A percentile compares a stretch with the other conserved stretches of the same genome.
phyloP scores from a whole-genome alignment of 35 echinoderm and acorn worm genomes.

The Lytechinus pictus region DNA sequence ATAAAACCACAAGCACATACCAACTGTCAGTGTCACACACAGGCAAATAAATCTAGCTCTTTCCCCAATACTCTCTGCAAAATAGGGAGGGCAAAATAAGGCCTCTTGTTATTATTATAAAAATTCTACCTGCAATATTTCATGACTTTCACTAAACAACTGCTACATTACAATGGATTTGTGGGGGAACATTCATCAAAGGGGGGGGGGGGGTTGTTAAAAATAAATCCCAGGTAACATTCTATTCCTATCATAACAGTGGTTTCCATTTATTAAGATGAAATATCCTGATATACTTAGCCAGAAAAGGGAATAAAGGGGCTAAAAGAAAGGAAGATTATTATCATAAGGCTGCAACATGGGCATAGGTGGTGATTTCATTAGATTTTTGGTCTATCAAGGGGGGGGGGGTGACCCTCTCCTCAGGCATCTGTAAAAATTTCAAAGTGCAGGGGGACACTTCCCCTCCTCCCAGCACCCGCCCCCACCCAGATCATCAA shows the following conservation, averaged over 20 bases:
- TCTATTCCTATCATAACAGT: background rate
- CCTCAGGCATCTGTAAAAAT: too few relatives aligned
- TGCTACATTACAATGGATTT: background rate
- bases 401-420: too few relatives aligned
- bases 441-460: too few relatives aligned
- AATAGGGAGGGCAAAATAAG: background rate
- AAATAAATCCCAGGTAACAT: background rate
- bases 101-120: background rate
- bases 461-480: too few relatives aligned
- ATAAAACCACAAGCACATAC: conserved; percentile 13
- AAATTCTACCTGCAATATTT: background rate
- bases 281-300: background rate
- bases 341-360: background rate
- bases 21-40: background rate
- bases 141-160: background rate
- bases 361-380: too few relatives aligned
- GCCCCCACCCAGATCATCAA: too few relatives aligned
- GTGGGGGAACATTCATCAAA: background rate
- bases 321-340: background rate
- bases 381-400: too few relatives aligned
- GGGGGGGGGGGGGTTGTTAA: background rate
- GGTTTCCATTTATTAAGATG: background rate
- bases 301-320: background rate
- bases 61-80: background rate
- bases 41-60: background rate